Evolutionary conservation across 1,140 invertebrate species (phyloP), one percentile per base, ranked within the genome.

Genomic region (Mactra quadrangularis): DNA sequence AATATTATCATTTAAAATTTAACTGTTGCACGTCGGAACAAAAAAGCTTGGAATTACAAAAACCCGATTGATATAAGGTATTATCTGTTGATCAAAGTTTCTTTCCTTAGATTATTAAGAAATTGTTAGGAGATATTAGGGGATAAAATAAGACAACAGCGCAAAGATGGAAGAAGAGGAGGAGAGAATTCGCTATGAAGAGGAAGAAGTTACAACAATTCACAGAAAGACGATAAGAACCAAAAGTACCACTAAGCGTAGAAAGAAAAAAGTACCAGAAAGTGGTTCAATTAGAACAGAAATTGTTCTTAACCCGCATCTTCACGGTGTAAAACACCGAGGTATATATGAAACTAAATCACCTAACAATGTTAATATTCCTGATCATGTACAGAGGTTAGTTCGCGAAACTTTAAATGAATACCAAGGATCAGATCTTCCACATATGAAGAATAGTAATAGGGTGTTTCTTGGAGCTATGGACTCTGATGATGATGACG

Each of bases 341-440:
- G 47, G 66, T 27, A 0, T 19, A 0, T 75, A 60, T 22, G 19
- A 19, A n/a, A 25, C 60, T 3, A 29, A 25, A 7, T 33, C 60
- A 1, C 75, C 75, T 29, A 25, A 41, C 4, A 19, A 7, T 22
- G 0, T 38, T 13, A 41, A 31, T 17, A 50, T 31, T 15, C 29
- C 75, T 4, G 75, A 52, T 11, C 15, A 22, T 29, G 78, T 82
- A 1, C 53, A 82, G 31, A 50, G 47, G 35, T 35, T 82, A 3
- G 78, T 82, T 29, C 62, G 59, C 19, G 78, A 82, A n/a, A 82
- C 78, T 2, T n/a, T 82, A 13, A 71, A 62, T 62, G 78, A 72
- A 45, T 82, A 82, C 55, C 41, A 82, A 22, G 78, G 68, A 3
- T 47, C 50, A 15, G 68, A 72, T 15, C 22, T 82, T 15, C 78